Evolutionary conservation across 2,113 vertebrate species (phyloP), one percentile per base, ranked within the genome.

Genomic region (Esox niger): DNA sequence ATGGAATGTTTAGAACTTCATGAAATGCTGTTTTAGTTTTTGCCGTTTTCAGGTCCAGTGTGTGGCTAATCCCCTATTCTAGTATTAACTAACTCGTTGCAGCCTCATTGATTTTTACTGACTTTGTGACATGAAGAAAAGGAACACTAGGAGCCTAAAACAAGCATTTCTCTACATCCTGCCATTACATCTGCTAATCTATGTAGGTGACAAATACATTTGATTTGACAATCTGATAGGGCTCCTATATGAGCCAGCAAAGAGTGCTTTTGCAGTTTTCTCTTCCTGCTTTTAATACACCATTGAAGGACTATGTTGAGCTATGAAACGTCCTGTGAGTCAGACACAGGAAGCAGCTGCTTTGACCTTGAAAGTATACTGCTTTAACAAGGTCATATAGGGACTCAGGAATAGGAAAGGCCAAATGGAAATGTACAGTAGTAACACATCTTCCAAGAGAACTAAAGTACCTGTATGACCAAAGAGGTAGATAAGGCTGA

Each of bases 331-430:
- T 29, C 26, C 17, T 59, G 29, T 59, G 29, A 56, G 59, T 11
- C 59, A 61, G 59, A 61, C 21, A 61, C 59, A 78, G 84, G 80
- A 86, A 84, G 61, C 58, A 0, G 62, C 80, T 84, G 75, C 75
- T 79, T 77, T 82, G 75, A 84, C 79, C 80, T 87, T 83, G 71
- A 71, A 2, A 78, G 68, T 67, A 73, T 52, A 71, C 66, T 43
- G 64, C 64, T 76, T 80, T 76, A 69, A 82, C 79, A 74, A 76
- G 69, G 63, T 64, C 31, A 23, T 13, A 21, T 6, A 33, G 57
- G 31, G 57, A 3, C 57, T 30, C 57, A 26, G 57, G 57, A 27
- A 30, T 20, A 59, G 57, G 82, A 76, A 74, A 73, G 80, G 73
- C 73, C 74, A 58, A 0, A 20, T 73, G 72, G 68, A 79, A 69